phyloP scores from a whole-genome alignment of 2,797 vertebrate genomes.

The Lacerta bilineata region DNA sequence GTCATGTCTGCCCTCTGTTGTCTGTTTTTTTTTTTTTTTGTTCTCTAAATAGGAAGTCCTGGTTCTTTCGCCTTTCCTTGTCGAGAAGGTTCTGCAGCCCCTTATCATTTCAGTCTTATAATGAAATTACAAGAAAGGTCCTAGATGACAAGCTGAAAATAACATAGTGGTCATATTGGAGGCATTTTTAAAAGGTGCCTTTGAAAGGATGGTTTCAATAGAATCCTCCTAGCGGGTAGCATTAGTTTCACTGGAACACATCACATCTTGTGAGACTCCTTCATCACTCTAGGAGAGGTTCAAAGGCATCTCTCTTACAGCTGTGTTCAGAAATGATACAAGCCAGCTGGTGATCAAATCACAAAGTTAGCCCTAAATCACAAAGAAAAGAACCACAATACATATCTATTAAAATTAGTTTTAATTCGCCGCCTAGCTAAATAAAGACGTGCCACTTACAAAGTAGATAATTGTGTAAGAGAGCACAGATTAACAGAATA shows the following conservation, averaged over 20 bases:
- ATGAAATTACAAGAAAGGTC: background rate
- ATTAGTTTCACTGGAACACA: slow-evolving; percentile 63
- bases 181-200: slow-evolving; percentile 18
- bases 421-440: slow-evolving; percentile 31
- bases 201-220: background rate
- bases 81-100: background rate
- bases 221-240: background rate
- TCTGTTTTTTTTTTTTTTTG: background rate
- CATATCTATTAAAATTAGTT: slow-evolving; percentile 49
- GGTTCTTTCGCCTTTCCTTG: background rate
- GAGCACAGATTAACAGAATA: background rate
- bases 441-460: slow-evolving; percentile 14
- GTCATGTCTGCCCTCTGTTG: background rate
- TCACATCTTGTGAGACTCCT: slow-evolving; percentile 70
- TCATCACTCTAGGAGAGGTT: slow-evolving; percentile 69
- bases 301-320: slow-evolving; percentile 75
- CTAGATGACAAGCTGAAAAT: slow-evolving; percentile 26
- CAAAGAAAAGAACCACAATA: slow-evolving; percentile 38
- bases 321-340: slow-evolving; percentile 60
- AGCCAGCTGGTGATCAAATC: slow-evolving; percentile 56
- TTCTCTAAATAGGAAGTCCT: background rate
- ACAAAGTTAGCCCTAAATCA: slow-evolving; percentile 75
- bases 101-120: background rate
- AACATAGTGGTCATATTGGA: background rate
- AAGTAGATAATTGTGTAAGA: background rate